Conservation (phyloP, 2,888 invertebrate species). For the Lepidochitona cinerea region DNA sequence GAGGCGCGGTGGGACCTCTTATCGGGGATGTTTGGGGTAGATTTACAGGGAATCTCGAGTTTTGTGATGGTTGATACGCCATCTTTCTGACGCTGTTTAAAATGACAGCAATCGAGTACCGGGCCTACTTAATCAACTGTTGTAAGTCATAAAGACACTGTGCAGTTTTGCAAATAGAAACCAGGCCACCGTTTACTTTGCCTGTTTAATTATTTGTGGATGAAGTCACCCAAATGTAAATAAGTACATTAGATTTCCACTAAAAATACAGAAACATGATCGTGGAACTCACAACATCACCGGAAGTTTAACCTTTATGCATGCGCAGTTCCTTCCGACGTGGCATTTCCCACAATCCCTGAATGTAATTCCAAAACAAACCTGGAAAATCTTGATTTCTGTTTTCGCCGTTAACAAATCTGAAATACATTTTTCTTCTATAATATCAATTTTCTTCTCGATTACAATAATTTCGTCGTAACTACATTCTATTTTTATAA, state of each 20-base stretch:
- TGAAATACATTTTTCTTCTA: too few species aligned
- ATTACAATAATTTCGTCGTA: too few species aligned
- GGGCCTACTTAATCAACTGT: background rate
- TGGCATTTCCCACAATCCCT: background rate
- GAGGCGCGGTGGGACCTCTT: background rate
- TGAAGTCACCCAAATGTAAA: too few species aligned
- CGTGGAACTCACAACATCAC: slow-evolving; percentile 2
- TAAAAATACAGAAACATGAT: background rate
- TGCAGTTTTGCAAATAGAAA: too few species aligned
- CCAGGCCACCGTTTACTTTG: too few species aligned
- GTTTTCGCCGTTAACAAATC: too few species aligned
- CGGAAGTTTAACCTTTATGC: background rate
- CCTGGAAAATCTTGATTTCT: too few species aligned
- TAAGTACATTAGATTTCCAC: background rate
- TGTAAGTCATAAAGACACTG: background rate
- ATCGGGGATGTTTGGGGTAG: background rate
- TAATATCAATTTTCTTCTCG: too few species aligned
- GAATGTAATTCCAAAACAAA: background rate
- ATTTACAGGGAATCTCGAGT: background rate
- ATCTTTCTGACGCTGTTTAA: background rate
- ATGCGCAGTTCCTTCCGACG: slow-evolving; percentile 5
- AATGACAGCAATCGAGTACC: background rate
- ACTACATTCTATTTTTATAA: too few species aligned
- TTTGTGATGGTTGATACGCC: background rate
- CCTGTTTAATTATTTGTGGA: too few species aligned